These are phyloP conservation scores for Hypocryptadius cinnamomeus DNA, from an alignment of 2,113 vertebrate genomes.

Conservation along the genomic window DNA sequence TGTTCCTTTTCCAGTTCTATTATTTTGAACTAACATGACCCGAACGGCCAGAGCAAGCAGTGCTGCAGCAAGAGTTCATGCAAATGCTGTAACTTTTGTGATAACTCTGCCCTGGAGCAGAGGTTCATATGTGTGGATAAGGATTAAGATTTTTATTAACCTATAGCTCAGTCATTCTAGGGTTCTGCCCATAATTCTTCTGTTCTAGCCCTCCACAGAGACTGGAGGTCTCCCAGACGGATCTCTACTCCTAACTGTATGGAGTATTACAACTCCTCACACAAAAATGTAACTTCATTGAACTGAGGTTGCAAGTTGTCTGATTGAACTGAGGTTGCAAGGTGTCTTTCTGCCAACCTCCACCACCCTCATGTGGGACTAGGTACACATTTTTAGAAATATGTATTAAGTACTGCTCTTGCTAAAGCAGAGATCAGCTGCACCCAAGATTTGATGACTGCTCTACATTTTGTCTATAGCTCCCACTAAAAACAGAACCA, in stretches of 20 bases:
- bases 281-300: background rate
- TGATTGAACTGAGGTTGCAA: background rate
- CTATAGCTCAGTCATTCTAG: background rate
- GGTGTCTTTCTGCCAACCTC: background rate
- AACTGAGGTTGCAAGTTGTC: background rate
- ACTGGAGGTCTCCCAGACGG: background rate
- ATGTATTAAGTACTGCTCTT: background rate
- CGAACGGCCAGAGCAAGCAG: background rate
- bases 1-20: background rate
- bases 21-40: background rate
- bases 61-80: background rate
- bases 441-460: background rate
- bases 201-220: background rate
- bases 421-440: background rate
- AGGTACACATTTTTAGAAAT: background rate
- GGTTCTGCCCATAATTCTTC: background rate
- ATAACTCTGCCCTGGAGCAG: background rate
- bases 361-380: background rate
- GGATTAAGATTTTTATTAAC: background rate
- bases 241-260: background rate
- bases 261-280: background rate
- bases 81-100: background rate
- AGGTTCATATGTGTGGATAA: background rate
- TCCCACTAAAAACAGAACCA: background rate
- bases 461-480: background rate